Percentiles rank a stretch among this genome's conserved stretches.
Conservation (phyloP, 2,888 invertebrate species). For the Hydrotaea cyrtoneurina region DNA sequence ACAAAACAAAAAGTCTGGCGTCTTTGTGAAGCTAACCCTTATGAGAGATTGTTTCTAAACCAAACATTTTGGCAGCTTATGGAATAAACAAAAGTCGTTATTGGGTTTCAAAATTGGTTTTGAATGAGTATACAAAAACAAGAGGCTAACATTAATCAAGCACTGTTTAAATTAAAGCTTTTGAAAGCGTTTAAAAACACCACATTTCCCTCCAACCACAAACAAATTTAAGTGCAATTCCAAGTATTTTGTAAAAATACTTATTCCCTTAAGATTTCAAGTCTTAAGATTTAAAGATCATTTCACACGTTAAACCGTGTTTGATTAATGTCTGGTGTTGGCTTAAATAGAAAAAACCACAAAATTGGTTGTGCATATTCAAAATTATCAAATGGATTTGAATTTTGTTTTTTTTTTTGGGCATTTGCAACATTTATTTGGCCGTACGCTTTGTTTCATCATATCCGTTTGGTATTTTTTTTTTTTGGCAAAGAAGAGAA, state of each 20-base stretch:
- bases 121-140: slow-evolving; percentile 27
- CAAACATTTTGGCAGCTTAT: slow-evolving; percentile 55
- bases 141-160: slow-evolving; percentile 79
- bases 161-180: slow-evolving; percentile 47
- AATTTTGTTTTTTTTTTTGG: slow-evolving; percentile 20
- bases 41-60: slow-evolving; percentile 19
- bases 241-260: slow-evolving; percentile 52
- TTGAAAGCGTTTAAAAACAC: slow-evolving; percentile 56
- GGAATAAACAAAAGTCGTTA: slow-evolving; percentile 40
- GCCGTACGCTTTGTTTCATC: slow-evolving; percentile 20
- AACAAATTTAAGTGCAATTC: slow-evolving; percentile 44
- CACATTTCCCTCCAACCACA: slow-evolving; percentile 22
- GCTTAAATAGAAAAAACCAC: slow-evolving; percentile 65
- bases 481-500: neutral
- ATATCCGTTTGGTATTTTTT: neutral
- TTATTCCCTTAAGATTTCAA: slow-evolving; percentile 17
- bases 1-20: neutral
- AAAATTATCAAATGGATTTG: slow-evolving; percentile 2
- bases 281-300: slow-evolving; percentile 2
- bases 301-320: slow-evolving; percentile 68
- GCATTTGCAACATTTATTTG: slow-evolving; percentile 46
- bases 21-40: slow-evolving; percentile 38
- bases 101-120: slow-evolving; percentile 63
- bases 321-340: slow-evolving; percentile 80
- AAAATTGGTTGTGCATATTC: slow-evolving; percentile 29